Conservation (phyloP, 2,888 invertebrate genomes). For the Osmoderma eremita region DNA sequence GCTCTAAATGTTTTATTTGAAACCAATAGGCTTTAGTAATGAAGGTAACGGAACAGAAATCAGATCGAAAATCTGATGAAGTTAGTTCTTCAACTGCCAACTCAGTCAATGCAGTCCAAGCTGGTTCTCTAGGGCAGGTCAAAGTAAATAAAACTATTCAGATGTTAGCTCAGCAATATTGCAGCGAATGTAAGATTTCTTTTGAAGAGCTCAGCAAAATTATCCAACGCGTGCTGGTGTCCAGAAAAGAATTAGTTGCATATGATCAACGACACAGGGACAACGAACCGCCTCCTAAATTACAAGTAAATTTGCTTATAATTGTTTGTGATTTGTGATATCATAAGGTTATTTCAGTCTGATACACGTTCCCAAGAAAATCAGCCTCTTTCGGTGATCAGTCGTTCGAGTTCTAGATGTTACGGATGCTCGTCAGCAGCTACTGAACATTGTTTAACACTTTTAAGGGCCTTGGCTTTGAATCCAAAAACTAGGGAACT, state of each 20-base stretch:
- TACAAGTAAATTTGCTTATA: constrained; percentile 32
- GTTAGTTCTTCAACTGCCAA: constrained; percentile 48
- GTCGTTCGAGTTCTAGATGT: constrained; percentile 65
- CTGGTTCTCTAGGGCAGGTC: constrained; percentile 58
- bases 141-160: constrained; percentile 91
- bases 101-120: constrained; percentile 45
- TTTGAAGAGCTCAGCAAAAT: constrained; percentile 95
- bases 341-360: constrained; percentile 8
- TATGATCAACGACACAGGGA: constrained; percentile 89
- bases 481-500: constrained; percentile 79
- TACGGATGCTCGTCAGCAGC: constrained; percentile 91
- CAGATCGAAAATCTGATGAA: constrained; percentile 71
- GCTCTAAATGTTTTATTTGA: neutral
- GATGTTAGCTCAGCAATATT: constrained; percentile 92
- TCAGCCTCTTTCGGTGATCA: constrained; percentile 37
- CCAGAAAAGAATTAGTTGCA: constrained; percentile 88
- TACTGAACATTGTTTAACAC: constrained; percentile 92
- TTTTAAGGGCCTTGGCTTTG: constrained; percentile 88
- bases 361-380: constrained; percentile 15
- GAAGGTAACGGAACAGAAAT: constrained; percentile 87
- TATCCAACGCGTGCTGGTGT: constrained; percentile 90
- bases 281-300: constrained; percentile 53
- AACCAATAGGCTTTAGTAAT: constrained; percentile 75
- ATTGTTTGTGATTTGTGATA: neutral
- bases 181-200: constrained; percentile 91